A percentile compares a stretch with the other conserved stretches of the same genome.
These are phyloP conservation scores for Sphaerophoria taeniata DNA, from an alignment of 2,888 invertebrate species.

Conservation along the genomic window DNA sequence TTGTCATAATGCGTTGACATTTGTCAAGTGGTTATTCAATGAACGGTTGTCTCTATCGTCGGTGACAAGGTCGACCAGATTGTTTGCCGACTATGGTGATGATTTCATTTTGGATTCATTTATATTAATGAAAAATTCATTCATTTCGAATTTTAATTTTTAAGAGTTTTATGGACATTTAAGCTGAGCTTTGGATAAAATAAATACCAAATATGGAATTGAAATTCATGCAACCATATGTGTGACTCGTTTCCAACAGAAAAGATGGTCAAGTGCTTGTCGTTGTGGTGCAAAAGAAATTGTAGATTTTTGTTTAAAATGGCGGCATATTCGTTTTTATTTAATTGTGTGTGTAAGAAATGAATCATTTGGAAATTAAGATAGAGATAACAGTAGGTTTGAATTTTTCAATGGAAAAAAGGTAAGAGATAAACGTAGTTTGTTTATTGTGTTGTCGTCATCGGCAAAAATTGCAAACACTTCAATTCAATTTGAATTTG, in stretches of 20 bases:
- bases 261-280: constrained; percentile 34
- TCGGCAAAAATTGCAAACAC: constrained; percentile 49
- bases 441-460: constrained; percentile 23
- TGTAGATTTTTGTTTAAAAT: constrained; percentile 51
- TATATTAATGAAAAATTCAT: constrained; percentile 41
- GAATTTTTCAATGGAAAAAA: background rate
- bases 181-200: constrained; percentile 20
- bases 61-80: constrained; percentile 28
- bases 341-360: constrained; percentile 29
- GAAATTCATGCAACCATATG: constrained; percentile 28
- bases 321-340: constrained; percentile 61
- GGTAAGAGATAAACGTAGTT: constrained; percentile 43
- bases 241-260: background rate
- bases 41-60: constrained; percentile 47
- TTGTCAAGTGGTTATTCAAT: constrained; percentile 44
- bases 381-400: constrained; percentile 25
- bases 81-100: constrained; percentile 28
- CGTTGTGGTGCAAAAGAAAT: constrained; percentile 2
- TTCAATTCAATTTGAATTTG: constrained; percentile 23
- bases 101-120: constrained; percentile 58
- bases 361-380: constrained; percentile 53
- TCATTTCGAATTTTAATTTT: constrained; percentile 12
- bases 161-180: constrained; percentile 18
- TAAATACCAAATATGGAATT: constrained; percentile 70
- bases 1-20: constrained; percentile 43